Base-by-base conservation (phyloP, 1,140 invertebrate genomes). In the Drosophila lini region DNA sequence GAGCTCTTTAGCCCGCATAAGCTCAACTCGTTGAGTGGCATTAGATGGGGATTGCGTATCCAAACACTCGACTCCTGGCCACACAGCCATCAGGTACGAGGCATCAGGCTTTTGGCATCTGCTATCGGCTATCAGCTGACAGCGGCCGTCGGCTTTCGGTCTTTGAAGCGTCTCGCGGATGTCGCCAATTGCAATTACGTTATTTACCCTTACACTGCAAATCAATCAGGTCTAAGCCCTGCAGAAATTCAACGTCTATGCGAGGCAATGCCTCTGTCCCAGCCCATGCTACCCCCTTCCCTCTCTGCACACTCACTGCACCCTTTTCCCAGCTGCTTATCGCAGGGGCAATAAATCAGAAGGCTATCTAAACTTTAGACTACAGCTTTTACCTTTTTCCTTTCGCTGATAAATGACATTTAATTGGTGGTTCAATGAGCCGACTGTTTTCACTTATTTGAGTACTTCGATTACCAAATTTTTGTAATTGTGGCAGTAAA, bases 331-430 rank as follows among this genome's bases (percentile, higher is more conserved):
- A 60, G 32, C 45, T 59, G 69, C 68, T 88, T 88, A 88, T 88
- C 84, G 81, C 56, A 15, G 48, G 42, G 53, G 74, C 63, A n/a
- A 90, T 90, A 90, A 90, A 90, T 90, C 86, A 90, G 86, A 76
- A 88, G 86, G 88, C 86, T 90, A 90, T 90, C 86, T 90, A 90
- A 90, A 90, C 82, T 80, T 82, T 90, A 80, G 70, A 88, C 78
- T 71, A 50, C 53, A 59, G 36, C 69, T 82, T 60, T 68, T 71
- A 62, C 44, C 62, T 56, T 80, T 62, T 32, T 65, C 56, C 58
- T 61, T 41, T 53, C 53, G 62, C 84, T 89, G 85, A 89, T 89
- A 89, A 89, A 89, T 89, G 85, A 79, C 78, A 89, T 84, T 89
- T 89, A 89, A 89, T 89, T 89, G 78, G 56, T 78, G 67, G 42